These are phyloP conservation scores for Orthosia incerta DNA, from an alignment of 2,888 invertebrate genomes.

Conservation along the genomic window DNA sequence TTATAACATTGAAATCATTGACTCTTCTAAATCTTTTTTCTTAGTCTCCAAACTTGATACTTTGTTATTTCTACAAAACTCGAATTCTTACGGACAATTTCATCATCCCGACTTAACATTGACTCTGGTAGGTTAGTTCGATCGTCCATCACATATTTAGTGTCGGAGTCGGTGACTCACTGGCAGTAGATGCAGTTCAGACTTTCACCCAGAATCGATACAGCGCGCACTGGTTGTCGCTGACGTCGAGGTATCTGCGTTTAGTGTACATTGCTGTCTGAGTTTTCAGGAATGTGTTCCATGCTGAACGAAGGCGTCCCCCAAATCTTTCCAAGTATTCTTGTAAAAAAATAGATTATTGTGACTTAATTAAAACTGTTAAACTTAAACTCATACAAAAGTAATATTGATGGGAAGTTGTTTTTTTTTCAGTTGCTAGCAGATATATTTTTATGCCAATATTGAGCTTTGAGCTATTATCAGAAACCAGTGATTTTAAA, in stretches of 20 bases:
- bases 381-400: no score
- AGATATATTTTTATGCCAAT: no score
- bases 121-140: conserved; percentile 12
- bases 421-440: no score
- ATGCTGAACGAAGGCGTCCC: no score
- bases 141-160: conserved; percentile 47
- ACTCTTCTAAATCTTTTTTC: not conserved
- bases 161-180: conserved; percentile 54
- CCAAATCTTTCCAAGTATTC: no score
- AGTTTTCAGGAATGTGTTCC: not conserved
- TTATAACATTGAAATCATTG: not conserved
- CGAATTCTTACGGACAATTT: conserved; percentile 1
- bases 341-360: no score
- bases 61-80: no score
- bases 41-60: not conserved
- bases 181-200: conserved; percentile 44
- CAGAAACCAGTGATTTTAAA: no score
- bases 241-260: conserved; percentile 20
- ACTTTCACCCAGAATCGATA: conserved; percentile 63
- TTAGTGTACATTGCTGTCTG: conserved; percentile 53
- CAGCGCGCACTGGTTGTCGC: conserved; percentile 53
- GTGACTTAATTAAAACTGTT: no score
- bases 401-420: no score
- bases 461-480: no score
- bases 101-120: conserved; percentile 24